These are phyloP conservation scores for Atrina japonica DNA, from an alignment of 2,888 invertebrate genomes.

Conservation along the genomic window DNA sequence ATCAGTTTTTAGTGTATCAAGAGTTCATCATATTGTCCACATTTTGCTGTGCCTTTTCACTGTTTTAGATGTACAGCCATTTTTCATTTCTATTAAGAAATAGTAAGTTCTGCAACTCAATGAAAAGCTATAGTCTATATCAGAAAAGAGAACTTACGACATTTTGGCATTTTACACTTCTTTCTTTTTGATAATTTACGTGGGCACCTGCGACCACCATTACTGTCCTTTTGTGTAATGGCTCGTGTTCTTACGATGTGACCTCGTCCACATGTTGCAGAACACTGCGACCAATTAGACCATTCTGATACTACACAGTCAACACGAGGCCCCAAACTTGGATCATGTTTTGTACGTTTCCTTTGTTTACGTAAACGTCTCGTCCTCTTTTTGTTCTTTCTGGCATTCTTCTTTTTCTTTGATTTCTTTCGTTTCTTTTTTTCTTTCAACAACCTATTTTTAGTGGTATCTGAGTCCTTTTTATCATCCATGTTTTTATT, in stretches of 20 bases:
- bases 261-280: constrained; percentile 73
- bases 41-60: too few species aligned
- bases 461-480: constrained; percentile 28
- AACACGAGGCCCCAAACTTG: constrained; percentile 46
- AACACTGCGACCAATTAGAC: constrained; percentile 76
- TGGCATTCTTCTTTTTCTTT: constrained; percentile 52
- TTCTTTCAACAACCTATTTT: constrained; percentile 30
- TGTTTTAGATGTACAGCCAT: too few species aligned
- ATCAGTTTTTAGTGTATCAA: too few species aligned
- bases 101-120: too few species aligned
- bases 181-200: constrained; percentile 69
- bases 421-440: constrained; percentile 48
- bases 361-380: constrained; percentile 29
- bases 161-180: constrained; percentile 69
- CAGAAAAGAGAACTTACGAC: too few species aligned
- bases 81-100: too few species aligned
- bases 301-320: constrained; percentile 77
- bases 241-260: constrained; percentile 64
- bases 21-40: too few species aligned
- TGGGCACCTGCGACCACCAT: constrained; percentile 76
- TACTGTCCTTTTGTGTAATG: constrained; percentile 69
- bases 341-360: constrained; percentile 25
- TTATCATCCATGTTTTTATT: constrained; percentile 26
- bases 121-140: too few species aligned
- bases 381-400: constrained; percentile 39